Base-by-base conservation (phyloP, 2,113 vertebrate species). In the Protomyctophum bolini region DNA sequence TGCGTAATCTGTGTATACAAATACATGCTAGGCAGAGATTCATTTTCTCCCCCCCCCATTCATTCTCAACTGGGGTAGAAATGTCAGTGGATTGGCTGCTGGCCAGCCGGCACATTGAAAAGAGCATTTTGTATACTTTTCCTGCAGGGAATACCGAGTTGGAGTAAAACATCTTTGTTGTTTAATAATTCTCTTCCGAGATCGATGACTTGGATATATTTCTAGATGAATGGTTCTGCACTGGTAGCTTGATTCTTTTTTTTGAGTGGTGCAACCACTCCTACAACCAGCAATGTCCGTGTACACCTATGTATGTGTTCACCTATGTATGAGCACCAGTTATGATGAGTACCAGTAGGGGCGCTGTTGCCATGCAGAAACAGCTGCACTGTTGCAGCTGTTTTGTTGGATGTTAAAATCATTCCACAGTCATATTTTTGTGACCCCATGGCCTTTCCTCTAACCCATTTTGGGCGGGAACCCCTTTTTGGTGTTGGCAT, bases 91-190 rank as follows among this genome's bases (percentile, higher is more conserved):
- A 50, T 54, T n/a, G 10, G 51, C 12, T 54, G 8, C 10, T 5
- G n/a, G 51, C 51, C 12, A 54, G 51, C 10, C 57, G 33, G 57
- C 10, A 10, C 28, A 58, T 10, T 2, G 21, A 54, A 54, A 6
- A 54, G 51, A 58, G 57, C 28, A 29, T 58, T 28, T 58, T 29
- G 57, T 58, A 8, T 58, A 8, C 55, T 57, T 57, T 57, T 57
- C 51, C n/a, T n/a, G 10, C 12, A 54, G 51, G 6, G 51, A 11
- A 12, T 4, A n/a, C 51, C 12, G 8, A 54, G 51, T 12, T 12
- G 5, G 51, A n/a, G 51, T 12, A 54, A 54, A 54, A 54, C 51
- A 3, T 6, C 51, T n/a, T 41, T 54, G 12, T 12, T 12, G 11
- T 54, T 54, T 55, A 4, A 4, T 21, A 1, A 21, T 21, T 21